Evolutionary conservation across 2,797 vertebrate species (phyloP).

Genomic region (Coilia nasus): DNA sequence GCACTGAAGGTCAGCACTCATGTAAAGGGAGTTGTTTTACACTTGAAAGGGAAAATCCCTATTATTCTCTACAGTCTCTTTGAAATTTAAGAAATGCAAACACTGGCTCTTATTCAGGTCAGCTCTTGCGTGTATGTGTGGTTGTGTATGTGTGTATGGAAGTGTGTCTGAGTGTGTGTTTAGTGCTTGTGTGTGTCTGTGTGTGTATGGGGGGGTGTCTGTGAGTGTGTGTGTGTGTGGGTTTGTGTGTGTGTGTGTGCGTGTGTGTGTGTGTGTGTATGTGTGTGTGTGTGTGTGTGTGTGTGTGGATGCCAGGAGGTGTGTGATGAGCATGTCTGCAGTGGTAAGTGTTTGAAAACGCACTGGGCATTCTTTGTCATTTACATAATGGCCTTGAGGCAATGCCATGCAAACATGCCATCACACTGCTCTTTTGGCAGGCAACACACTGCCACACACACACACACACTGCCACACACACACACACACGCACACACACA

Average conservation of each 20-base stretch:
- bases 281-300: neutral
- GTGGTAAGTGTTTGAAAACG: neutral
- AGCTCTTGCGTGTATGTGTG: neutral
- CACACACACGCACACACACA: too few relatives aligned
- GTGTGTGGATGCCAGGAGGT: neutral
- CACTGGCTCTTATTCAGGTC: neutral
- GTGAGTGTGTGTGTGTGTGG: neutral
- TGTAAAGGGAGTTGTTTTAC: neutral
- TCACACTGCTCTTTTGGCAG: neutral
- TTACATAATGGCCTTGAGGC: slow-evolving; percentile 21
- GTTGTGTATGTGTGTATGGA: neutral
- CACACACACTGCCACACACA: too few relatives aligned
- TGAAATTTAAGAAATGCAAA: neutral
- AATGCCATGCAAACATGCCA: slow-evolving; percentile 31
- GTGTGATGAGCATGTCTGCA: neutral
- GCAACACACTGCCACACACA: too few relatives aligned
- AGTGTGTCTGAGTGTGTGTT: too few relatives aligned
- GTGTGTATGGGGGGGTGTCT: neutral
- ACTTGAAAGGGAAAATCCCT: neutral
- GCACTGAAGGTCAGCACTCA: neutral
- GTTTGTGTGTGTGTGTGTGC: neutral
- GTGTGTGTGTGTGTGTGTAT: slow-evolving; percentile 9
- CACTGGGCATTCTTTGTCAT: slow-evolving; percentile 25
- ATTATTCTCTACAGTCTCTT: neutral
- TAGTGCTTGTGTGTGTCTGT: neutral